Conservation (phyloP, 2,113 vertebrate species). For the Saimiri boliviensis region DNA sequence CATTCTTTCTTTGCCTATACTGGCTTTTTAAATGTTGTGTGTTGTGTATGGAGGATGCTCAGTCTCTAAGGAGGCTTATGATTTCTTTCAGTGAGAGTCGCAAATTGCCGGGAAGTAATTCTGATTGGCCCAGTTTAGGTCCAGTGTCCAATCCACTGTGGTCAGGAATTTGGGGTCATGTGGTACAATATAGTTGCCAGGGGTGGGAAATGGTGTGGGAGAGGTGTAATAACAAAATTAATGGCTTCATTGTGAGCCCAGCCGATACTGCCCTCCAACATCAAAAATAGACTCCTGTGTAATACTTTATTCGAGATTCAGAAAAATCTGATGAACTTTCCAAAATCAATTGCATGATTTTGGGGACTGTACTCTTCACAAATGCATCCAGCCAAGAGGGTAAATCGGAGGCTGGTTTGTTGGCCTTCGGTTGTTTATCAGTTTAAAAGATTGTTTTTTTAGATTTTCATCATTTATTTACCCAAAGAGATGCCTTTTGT, state of each 20-base stretch:
- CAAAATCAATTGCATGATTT: neutral
- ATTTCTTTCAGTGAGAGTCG: neutral
- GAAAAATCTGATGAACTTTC: neutral
- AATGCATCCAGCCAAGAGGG: neutral
- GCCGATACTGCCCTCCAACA: neutral
- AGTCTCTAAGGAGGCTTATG: neutral
- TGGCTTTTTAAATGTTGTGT: neutral
- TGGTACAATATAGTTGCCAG: no score
- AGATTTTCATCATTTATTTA: neutral
- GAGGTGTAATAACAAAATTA: neutral
- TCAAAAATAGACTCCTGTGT: no score
- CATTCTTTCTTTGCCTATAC: neutral
- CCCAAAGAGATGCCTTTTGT: neutral
- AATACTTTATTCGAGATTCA: neutral
- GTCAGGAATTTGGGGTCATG: neutral
- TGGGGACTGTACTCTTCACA: neutral
- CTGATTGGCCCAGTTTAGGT: neutral
- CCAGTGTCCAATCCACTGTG: neutral
- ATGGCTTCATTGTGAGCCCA: neutral
- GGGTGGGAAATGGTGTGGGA: neutral
- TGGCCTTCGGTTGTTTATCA: neutral
- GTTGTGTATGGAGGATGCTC: neutral
- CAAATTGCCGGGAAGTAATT: neutral
- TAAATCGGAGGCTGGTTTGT: neutral
- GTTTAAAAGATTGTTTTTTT: neutral